Base-by-base conservation (phyloP, 2,888 invertebrate genomes). In the Leptogaster cylindrica region DNA sequence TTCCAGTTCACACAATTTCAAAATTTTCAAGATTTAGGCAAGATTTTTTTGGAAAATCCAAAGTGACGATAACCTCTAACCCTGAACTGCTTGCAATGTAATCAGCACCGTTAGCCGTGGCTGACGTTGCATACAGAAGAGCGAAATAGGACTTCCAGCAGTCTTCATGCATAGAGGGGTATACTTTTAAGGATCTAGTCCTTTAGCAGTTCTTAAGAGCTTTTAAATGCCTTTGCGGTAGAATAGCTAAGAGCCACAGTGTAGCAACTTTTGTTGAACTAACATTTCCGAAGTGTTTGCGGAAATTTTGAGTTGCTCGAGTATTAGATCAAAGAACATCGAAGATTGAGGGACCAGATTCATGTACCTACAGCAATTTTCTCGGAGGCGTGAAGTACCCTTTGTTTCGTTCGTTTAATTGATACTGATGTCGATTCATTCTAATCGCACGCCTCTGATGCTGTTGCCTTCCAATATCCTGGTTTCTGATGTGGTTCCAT, bases 241-340 rank as follows among this genome's bases (percentile, higher is more conserved):
- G 16, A 28, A 50, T 12, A 7, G 50, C 28, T 27, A 12, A 50
- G 14, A 50, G n/a, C 5, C 8, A 50, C 3, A 25, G 16, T 50
- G 28, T 27, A n/a, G n/a, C 16, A 50, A 50, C 28, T 50, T 50
- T 50, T 27, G 50, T 50, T 50, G 50, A 50, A 50, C 50, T 50
- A 50, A 25, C n/a, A 16, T 4, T 23, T 8, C 25, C 27, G 7
- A 50, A 50, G 50, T 50, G 50, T 50, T 50, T 25, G 28, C 50
- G 50, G 50, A 50, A 50, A 50, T 50, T 50, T 50, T 50, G 28
- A 50, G 50, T 50, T 50, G 27, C 28, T 50, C 50, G 27, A 50
- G 50, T 50, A 28, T 8, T 12, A 50, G 50, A 50, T 50, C 28
- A 50, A 50, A 50, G 50, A 31, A 25, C 50, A 25, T 10, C 27